A percentile compares a stretch with the other conserved stretches of the same genome.
Evolutionary conservation across 2,113 vertebrate species (phyloP).

Genomic region (Corydoras sp.): DNA sequence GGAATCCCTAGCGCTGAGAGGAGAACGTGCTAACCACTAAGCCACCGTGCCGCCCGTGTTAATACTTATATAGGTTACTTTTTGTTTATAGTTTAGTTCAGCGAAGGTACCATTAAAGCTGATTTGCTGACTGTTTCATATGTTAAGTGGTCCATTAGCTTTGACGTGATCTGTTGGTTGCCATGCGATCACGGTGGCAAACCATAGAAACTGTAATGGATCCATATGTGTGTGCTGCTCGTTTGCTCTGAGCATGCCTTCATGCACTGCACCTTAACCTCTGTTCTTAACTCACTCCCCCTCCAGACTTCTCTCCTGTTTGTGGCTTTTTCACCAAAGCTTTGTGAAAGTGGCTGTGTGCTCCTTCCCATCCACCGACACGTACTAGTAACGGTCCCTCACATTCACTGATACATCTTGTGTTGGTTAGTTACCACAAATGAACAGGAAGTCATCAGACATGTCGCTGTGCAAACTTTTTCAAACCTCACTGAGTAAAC

Average conservation of each 20-base stretch:
- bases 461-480: conserved; percentile 8
- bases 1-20: no score
- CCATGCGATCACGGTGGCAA: no score
- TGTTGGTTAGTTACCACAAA: conserved; percentile 27
- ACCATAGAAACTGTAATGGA: neutral
- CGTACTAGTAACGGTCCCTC: conserved; percentile 30
- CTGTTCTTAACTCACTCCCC: conserved; percentile 2
- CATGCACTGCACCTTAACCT: neutral
- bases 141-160: no score
- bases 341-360: conserved; percentile 43
- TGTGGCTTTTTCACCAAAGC: conserved; percentile 27
- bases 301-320: neutral
- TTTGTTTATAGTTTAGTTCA: no score
- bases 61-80: no score
- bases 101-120: no score
- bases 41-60: no score
- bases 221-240: neutral
- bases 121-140: no score
- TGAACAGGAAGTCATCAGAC: conserved; percentile 37
- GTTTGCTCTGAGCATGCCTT: neutral
- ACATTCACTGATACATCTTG: neutral
- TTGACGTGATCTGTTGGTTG: no score
- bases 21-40: no score
- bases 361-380: conserved; percentile 50
- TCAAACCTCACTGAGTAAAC: conserved; percentile 17